phyloP scores from a whole-genome alignment of 1,140 invertebrate species.

The Bombus pyrosoma region DNA sequence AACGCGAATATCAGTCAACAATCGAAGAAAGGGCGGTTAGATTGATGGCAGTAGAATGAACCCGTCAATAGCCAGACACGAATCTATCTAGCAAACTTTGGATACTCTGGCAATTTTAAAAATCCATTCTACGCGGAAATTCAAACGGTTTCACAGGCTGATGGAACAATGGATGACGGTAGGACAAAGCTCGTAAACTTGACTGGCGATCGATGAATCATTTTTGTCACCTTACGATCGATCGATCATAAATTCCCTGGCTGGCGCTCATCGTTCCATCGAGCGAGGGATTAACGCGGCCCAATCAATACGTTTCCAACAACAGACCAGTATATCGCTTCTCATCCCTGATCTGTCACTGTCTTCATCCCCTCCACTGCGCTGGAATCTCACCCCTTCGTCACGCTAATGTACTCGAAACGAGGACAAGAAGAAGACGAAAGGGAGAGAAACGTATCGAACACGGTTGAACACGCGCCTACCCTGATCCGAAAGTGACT shows the following conservation, averaged over 20 bases:
- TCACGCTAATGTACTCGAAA: slow-evolving; percentile 21
- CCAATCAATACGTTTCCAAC: neutral
- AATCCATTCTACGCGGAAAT: neutral
- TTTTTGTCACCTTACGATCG: slow-evolving; percentile 8
- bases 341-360: neutral
- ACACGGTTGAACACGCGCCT: neutral
- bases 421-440: neutral
- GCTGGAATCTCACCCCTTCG: too few relatives aligned
- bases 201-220: slow-evolving; percentile 10
- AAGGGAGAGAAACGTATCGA: neutral
- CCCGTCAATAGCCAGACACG: neutral
- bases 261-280: too few relatives aligned
- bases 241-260: slow-evolving; percentile 21
- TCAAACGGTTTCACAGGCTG: neutral
- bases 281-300: neutral
- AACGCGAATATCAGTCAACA: neutral
- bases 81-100: too few relatives aligned
- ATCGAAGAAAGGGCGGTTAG: neutral
- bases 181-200: neutral
- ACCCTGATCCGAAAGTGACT: slow-evolving; percentile 32
- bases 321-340: neutral
- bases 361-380: neutral
- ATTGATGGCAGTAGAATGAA: neutral
- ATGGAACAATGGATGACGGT: neutral
- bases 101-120: too few relatives aligned